Evolutionary conservation across 1,140 invertebrate species (phyloP).

Genomic region (Mamestra configurata): DNA sequence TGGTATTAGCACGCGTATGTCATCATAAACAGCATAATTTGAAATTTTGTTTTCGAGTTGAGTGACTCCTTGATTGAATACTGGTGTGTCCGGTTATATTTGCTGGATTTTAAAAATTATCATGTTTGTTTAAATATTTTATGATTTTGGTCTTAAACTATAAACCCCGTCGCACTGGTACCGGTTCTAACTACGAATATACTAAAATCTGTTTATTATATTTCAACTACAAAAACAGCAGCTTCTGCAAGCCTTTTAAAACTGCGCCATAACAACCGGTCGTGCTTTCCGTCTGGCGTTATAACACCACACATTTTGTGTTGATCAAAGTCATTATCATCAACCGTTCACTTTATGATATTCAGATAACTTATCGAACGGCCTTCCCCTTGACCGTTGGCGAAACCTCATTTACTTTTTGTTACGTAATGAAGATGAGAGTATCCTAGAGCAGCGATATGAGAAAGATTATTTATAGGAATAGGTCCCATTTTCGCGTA

Average conservation of each 20-base stretch:
- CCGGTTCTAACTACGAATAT: too few relatives aligned
- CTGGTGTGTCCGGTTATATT: not conserved
- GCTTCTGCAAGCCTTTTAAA: not conserved
- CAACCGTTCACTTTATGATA: not conserved
- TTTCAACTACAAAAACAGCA: not conserved
- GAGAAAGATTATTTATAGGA: not conserved
- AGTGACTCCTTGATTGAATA: conserved; percentile 15
- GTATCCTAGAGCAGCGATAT: not conserved
- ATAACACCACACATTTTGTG: not conserved
- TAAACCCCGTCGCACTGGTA: not conserved
- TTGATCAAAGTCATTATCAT: conserved; percentile 10
- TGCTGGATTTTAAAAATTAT: not conserved
- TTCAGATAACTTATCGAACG: not conserved
- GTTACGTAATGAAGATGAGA: not conserved
- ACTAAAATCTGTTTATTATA: too few relatives aligned
- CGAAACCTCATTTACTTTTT: not conserved
- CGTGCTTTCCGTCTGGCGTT: not conserved
- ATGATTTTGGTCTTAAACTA: too few relatives aligned
- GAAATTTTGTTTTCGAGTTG: not conserved
- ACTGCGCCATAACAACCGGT: conserved; percentile 9
- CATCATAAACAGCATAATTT: not conserved
- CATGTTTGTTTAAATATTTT: too few relatives aligned
- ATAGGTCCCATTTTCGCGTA: too few relatives aligned
- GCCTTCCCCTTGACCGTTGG: conserved; percentile 2
- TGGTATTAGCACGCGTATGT: not conserved